phyloP scores from a whole-genome alignment of 2,113 vertebrate genomes.

The Crypturellus undulatus region DNA sequence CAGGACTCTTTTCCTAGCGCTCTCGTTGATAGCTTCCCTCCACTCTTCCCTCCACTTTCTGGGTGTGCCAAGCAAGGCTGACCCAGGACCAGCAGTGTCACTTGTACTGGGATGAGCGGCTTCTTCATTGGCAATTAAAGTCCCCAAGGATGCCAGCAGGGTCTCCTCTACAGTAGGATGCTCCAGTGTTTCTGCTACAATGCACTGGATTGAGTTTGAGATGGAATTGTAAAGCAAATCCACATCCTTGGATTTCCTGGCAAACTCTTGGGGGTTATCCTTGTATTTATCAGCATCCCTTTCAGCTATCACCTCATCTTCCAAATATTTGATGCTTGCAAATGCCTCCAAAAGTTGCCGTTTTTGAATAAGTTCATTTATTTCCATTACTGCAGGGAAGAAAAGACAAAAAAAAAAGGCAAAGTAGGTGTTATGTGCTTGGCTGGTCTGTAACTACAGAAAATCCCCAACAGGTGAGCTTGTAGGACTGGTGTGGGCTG shows the following conservation, averaged over 20 bases:
- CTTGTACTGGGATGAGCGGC: conserved; percentile 41
- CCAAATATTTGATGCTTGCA: conserved; percentile 66
- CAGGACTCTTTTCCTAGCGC: conserved; percentile 59
- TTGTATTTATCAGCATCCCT: conserved; percentile 37
- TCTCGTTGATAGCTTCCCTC: conserved; percentile 57
- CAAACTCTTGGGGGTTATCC: conserved; percentile 59
- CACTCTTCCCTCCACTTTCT: conserved; percentile 77
- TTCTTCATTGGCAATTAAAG: conserved; percentile 74
- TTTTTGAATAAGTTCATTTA: conserved; percentile 80
- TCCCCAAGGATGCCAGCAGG: conserved; percentile 54
- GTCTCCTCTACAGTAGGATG: conserved; percentile 5
- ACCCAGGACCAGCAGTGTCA: background rate
- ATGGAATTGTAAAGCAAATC: conserved; percentile 78
- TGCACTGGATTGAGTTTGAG: conserved; percentile 3
- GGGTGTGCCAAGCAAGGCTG: conserved; percentile 54
- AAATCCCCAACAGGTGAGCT: background rate
- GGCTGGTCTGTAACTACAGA: background rate
- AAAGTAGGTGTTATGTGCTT: background rate
- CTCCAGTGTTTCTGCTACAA: conserved; percentile 71
- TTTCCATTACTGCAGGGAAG: conserved; percentile 66
- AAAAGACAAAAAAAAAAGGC: background rate
- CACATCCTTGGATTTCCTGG: conserved; percentile 73
- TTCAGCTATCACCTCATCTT: conserved; percentile 60
- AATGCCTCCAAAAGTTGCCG: conserved; percentile 76
- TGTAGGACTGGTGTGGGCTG: background rate